phyloP scores from a whole-genome alignment of 2,888 invertebrate species.

The Brachyptera risi region DNA sequence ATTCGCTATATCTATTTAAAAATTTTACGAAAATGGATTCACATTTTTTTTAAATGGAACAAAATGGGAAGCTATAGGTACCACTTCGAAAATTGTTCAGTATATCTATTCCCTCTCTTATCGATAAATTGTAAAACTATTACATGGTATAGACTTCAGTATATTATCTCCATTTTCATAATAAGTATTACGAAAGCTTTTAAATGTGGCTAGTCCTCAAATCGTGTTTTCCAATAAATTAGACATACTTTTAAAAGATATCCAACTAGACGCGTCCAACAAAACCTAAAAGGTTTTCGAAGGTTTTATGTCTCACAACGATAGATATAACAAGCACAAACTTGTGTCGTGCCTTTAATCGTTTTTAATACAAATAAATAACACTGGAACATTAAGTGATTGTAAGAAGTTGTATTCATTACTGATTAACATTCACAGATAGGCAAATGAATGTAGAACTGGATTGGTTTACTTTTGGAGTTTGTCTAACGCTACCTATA shows the following conservation, averaged over 20 bases:
- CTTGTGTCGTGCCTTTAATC: slow-evolving; percentile 14
- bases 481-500: too few relatives aligned
- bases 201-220: slow-evolving; percentile 6
- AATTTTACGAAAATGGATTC: too few relatives aligned
- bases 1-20: too few relatives aligned
- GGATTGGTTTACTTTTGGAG: too few relatives aligned
- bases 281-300: slow-evolving; percentile 3
- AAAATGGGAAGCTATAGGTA: too few relatives aligned
- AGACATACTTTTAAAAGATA: not conserved
- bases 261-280: too few relatives aligned
- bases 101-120: too few relatives aligned
- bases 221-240: slow-evolving; percentile 17
- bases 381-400: not conserved
- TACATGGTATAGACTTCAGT: too few relatives aligned
- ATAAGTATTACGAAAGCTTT: slow-evolving; percentile 22
- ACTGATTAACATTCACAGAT: not conserved
- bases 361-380: not conserved
- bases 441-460: not conserved
- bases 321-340: not conserved
- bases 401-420: not conserved
- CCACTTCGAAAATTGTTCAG: too few relatives aligned
- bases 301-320: slow-evolving; percentile 2
- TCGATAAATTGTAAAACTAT: too few relatives aligned
- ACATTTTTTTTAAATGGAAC: too few relatives aligned
- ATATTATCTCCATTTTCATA: too few relatives aligned